A percentile compares a stretch with the other conserved stretches of the same genome.
Evolutionary conservation across 2,797 vertebrate species (phyloP).

Genomic region (Pogoniulus pusillus): DNA sequence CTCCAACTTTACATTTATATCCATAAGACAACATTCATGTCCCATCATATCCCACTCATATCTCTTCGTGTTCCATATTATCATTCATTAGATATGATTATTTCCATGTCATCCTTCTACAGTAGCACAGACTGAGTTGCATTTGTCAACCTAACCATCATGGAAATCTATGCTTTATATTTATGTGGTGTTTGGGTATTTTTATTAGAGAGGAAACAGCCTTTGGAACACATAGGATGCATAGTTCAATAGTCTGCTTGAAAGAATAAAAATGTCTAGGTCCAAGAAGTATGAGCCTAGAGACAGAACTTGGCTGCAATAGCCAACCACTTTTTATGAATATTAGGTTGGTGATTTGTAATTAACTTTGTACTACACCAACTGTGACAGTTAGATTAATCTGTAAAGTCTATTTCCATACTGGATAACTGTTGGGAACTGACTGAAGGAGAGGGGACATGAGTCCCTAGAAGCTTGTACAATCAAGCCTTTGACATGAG

Average conservation of each 20-base stretch:
- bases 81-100: no score
- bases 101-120: no score
- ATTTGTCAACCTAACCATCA: no score
- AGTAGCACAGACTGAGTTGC: no score
- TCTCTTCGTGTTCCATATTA: no score
- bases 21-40: not conserved
- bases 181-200: not conserved
- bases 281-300: not conserved
- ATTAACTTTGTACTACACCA: not conserved
- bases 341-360: not conserved
- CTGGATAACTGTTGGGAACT: no score
- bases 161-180: no score
- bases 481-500: no score
- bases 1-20: not conserved
- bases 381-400: not conserved
- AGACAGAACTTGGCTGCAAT: not conserved
- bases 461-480: no score
- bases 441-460: no score
- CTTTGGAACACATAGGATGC: not conserved
- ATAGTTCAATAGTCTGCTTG: not conserved
- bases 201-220: not conserved
- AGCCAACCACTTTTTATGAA: not conserved
- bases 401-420: not conserved
- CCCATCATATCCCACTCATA: no score
- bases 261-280: not conserved